Percentiles rank a stretch among this genome's conserved stretches.
Conservation (phyloP, 1,140 invertebrate species). For the Drosophila chauvacae region DNA sequence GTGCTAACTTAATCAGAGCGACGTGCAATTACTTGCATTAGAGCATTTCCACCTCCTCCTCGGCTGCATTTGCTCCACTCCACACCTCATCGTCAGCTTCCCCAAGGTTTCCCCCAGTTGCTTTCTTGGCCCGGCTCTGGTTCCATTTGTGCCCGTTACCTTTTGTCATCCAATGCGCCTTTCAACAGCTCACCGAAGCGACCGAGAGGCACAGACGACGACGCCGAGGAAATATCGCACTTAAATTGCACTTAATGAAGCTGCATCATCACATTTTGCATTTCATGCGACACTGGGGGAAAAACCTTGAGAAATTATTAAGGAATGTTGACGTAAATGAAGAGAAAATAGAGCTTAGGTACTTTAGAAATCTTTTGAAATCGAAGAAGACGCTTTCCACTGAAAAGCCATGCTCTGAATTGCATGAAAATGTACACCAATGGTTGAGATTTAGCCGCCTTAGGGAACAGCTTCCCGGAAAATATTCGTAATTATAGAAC, state of each 20-base stretch:
- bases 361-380: neutral
- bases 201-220: conserved; percentile 29
- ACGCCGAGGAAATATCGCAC: conserved; percentile 67
- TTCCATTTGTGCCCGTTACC: conserved; percentile 55
- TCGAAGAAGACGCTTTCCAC: neutral
- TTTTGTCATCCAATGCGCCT: conserved; percentile 73
- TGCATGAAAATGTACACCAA: neutral
- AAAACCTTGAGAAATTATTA: neutral
- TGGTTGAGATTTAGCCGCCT: neutral
- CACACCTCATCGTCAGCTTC: conserved; percentile 1
- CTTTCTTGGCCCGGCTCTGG: conserved; percentile 16
- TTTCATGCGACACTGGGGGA: conserved; percentile 44
- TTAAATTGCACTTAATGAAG: conserved; percentile 82
- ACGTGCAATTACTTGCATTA: conserved; percentile 79
- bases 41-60: conserved; percentile 47
- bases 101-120: conserved; percentile 1
- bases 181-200: conserved; percentile 62
- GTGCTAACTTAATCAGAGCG: conserved; percentile 73
- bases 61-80: conserved; percentile 27
- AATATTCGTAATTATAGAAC: neutral
- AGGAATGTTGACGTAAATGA: neutral
- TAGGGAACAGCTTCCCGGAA: too few relatives aligned
- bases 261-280: conserved; percentile 82
- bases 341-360: neutral
- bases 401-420: neutral